These are phyloP conservation scores for Cephalopterus ornatus DNA, from an alignment of 2,113 vertebrate genomes.

Conservation along the genomic window DNA sequence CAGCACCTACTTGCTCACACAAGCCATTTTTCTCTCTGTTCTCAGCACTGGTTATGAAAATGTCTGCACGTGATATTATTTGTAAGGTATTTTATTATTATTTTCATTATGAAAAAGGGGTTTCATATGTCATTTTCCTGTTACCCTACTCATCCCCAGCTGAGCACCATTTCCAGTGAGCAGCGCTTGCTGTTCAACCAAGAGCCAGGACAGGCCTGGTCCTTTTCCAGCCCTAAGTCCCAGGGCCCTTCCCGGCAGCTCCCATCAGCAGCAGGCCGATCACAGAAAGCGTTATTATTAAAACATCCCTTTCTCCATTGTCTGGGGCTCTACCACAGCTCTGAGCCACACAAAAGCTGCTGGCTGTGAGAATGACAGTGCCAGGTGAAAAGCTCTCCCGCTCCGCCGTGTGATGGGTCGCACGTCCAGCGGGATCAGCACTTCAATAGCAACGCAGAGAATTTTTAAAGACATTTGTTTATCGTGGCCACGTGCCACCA, in stretches of 20 bases:
- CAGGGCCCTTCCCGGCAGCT: background rate
- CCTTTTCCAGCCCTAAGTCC: background rate
- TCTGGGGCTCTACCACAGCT: background rate
- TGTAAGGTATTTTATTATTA: background rate
- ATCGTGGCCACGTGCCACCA: background rate
- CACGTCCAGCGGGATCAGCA: background rate
- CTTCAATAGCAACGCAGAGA: background rate
- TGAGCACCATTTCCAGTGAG: background rate
- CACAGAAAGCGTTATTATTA: background rate
- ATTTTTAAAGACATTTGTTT: conserved; percentile 50
- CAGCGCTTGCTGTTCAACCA: background rate
- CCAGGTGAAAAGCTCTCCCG: background rate
- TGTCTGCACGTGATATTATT: background rate
- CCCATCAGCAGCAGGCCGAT: background rate
- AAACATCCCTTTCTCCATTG: background rate
- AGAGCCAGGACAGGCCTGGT: background rate
- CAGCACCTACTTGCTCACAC: background rate
- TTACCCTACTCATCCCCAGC: background rate
- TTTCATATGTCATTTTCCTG: background rate
- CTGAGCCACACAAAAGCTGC: conserved; percentile 9
- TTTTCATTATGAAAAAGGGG: background rate
- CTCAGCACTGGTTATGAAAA: background rate
- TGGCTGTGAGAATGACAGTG: background rate
- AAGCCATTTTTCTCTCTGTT: background rate
- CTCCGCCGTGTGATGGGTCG: background rate